phyloP scores from a whole-genome alignment of 2,888 invertebrate species.

The Epicampocera succincta region DNA sequence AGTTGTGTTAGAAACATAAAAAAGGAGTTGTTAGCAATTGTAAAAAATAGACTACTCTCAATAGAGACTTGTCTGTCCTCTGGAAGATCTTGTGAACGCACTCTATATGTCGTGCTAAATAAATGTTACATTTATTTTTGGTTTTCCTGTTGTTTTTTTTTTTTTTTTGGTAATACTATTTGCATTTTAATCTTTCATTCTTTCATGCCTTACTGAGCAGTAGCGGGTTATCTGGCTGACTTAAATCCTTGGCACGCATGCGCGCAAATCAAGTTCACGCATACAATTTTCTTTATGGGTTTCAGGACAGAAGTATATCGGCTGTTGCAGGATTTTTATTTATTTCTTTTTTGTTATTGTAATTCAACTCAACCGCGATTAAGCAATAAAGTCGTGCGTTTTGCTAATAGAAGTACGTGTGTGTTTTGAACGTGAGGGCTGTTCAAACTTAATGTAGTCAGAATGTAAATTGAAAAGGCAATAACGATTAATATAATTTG shows the following conservation, averaged over 20 bases:
- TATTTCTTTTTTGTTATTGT: not conserved
- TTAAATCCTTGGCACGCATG: slow-evolving; percentile 65
- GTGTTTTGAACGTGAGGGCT: slow-evolving; percentile 41
- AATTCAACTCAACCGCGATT: slow-evolving; percentile 19
- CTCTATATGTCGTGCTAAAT: slow-evolving; percentile 67
- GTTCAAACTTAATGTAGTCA: slow-evolving; percentile 42
- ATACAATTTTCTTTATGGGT: slow-evolving; percentile 37
- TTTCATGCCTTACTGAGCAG: not conserved
- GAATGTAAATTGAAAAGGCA: slow-evolving; percentile 52
- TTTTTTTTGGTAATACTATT: slow-evolving; percentile 14
- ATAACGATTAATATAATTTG: slow-evolving; percentile 59
- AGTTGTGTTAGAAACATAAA: slow-evolving; percentile 29
- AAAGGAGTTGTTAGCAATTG: slow-evolving; percentile 31
- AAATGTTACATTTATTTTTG: slow-evolving; percentile 66
- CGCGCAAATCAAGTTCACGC: slow-evolving; percentile 62
- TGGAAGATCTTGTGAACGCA: slow-evolving; percentile 59
- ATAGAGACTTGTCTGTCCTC: slow-evolving; percentile 10
- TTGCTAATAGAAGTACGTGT: slow-evolving; percentile 7
- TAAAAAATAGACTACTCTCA: not conserved
- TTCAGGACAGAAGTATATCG: slow-evolving; percentile 13
- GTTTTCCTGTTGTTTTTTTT: no score
- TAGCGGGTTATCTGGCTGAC: slow-evolving; percentile 27
- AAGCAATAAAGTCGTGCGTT: slow-evolving; percentile 51
- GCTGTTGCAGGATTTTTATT: slow-evolving; percentile 1
- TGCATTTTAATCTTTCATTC: not conserved